These are phyloP conservation scores for Lordiphosa clarofinis DNA, from an alignment of 1,140 invertebrate genomes.

Conservation along the genomic window DNA sequence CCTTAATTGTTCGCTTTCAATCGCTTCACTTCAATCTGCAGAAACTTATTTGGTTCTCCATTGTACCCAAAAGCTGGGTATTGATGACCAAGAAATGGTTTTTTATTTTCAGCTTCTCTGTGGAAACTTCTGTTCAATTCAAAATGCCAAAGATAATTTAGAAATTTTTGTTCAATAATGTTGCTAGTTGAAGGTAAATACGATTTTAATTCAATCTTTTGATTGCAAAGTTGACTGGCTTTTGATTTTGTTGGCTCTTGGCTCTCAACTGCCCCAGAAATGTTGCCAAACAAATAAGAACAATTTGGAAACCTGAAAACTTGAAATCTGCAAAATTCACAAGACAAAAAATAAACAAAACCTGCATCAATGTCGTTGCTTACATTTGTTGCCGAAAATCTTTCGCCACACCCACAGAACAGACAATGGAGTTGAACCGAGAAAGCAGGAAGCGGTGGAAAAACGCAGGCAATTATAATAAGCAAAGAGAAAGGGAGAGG, in stretches of 20 bases:
- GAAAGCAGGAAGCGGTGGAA: slow-evolving; percentile 35
- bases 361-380: slow-evolving; percentile 62
- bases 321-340: slow-evolving; percentile 36
- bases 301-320: slow-evolving; percentile 33
- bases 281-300: slow-evolving; percentile 46
- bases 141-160: too few relatives aligned
- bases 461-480: slow-evolving; percentile 70
- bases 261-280: slow-evolving; percentile 11
- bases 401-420: slow-evolving; percentile 26
- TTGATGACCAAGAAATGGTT: too few relatives aligned
- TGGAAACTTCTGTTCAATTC: too few relatives aligned
- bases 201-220: slow-evolving; percentile 27
- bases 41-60: too few relatives aligned
- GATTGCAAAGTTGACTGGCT: slow-evolving; percentile 38
- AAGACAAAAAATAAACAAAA: slow-evolving; percentile 18
- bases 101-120: too few relatives aligned
- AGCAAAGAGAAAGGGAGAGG: slow-evolving; percentile 43
- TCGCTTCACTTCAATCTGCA: too few relatives aligned
- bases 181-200: slow-evolving; percentile 10
- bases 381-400: slow-evolving; percentile 55
- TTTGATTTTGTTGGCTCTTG: slow-evolving; percentile 25
- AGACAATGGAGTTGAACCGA: slow-evolving; percentile 11
- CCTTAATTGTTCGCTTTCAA: too few relatives aligned
- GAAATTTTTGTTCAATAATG: too few relatives aligned
- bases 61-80: too few relatives aligned